Conservation (phyloP, 2,797 vertebrate species). For the Linurgus olivaceus region DNA sequence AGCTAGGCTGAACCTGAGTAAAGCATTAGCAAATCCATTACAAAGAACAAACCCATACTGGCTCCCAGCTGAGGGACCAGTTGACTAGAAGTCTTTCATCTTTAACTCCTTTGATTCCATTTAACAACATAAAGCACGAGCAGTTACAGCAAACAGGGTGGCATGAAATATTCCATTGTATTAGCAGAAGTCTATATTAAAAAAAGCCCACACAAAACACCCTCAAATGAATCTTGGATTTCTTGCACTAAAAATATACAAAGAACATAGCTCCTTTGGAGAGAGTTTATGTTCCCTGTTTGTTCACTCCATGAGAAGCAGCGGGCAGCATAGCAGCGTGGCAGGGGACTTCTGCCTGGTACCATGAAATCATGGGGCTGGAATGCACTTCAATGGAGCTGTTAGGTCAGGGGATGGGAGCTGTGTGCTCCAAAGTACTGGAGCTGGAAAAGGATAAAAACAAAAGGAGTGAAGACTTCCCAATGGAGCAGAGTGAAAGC, state of each 20-base stretch:
- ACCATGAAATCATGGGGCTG: constrained; percentile 77
- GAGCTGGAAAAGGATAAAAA: constrained; percentile 66
- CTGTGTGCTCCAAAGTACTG: constrained; percentile 64
- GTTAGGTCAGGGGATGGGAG: constrained; percentile 69
- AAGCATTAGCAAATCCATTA: constrained; percentile 17
- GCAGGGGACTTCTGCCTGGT: constrained; percentile 73
- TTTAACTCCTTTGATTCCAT: constrained; percentile 57
- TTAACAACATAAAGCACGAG: background rate
- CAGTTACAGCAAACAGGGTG: constrained; percentile 48
- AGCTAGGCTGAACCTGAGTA: background rate
- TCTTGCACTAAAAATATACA: constrained; percentile 74
- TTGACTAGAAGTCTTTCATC: constrained; percentile 45
- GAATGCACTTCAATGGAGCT: constrained; percentile 70
- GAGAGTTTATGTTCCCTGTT: constrained; percentile 68
- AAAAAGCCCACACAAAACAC: constrained; percentile 41
- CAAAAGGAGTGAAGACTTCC: constrained; percentile 63
- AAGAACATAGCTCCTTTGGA: constrained; percentile 51
- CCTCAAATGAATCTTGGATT: constrained; percentile 65
- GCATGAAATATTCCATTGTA: constrained; percentile 66
- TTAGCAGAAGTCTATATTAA: constrained; percentile 59
- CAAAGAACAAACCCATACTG: constrained; percentile 20
- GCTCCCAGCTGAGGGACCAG: constrained; percentile 35
- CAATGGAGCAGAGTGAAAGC: constrained; percentile 60
- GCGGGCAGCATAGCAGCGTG: constrained; percentile 67
- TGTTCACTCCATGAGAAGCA: constrained; percentile 61